Conservation (phyloP, 2,888 invertebrate genomes). For the Agonopterix arenella region DNA sequence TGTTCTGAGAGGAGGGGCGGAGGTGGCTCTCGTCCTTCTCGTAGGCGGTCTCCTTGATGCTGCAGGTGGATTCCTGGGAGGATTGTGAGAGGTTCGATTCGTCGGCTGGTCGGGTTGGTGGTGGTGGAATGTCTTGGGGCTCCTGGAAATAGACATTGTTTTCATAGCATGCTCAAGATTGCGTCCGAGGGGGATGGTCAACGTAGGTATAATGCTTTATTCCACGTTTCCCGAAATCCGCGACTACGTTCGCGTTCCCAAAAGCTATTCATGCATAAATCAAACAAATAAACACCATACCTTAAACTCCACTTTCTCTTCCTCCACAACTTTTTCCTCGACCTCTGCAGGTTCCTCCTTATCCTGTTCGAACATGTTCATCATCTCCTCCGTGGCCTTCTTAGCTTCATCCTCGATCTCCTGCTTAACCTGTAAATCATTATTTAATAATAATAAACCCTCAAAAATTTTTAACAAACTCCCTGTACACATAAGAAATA, state of each 20-base stretch:
- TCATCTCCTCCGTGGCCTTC: conserved; percentile 1
- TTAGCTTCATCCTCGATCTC: conserved; percentile 3
- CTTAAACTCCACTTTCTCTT: conserved; percentile 17
- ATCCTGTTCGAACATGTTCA: conserved; percentile 9
- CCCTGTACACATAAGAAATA: too few species aligned
- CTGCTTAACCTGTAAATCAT: neutral
- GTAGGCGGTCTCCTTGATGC: conserved; percentile 32
- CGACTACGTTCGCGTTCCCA: neutral
- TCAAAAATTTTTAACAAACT: too few species aligned
- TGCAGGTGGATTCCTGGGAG: conserved; percentile 47
- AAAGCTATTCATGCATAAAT: neutral
- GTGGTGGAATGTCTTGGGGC: conserved; percentile 5
- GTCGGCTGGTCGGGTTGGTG: conserved; percentile 1
- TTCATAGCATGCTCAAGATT: too few species aligned
- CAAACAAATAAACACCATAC: conserved; percentile 12
- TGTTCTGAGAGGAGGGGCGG: conserved; percentile 56
- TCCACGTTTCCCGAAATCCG: too few species aligned
- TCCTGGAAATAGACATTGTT: conserved; percentile 12
- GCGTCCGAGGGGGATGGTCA: too few species aligned
- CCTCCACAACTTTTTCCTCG: conserved; percentile 1
- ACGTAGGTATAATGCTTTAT: too few species aligned
- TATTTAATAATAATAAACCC: too few species aligned
- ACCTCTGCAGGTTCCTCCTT: conserved; percentile 8
- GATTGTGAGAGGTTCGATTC: conserved; percentile 23
- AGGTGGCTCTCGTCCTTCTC: conserved; percentile 61